Evolutionary conservation across 2,113 vertebrate genomes (phyloP).

Genomic region (Emydura subglobosa): DNA sequence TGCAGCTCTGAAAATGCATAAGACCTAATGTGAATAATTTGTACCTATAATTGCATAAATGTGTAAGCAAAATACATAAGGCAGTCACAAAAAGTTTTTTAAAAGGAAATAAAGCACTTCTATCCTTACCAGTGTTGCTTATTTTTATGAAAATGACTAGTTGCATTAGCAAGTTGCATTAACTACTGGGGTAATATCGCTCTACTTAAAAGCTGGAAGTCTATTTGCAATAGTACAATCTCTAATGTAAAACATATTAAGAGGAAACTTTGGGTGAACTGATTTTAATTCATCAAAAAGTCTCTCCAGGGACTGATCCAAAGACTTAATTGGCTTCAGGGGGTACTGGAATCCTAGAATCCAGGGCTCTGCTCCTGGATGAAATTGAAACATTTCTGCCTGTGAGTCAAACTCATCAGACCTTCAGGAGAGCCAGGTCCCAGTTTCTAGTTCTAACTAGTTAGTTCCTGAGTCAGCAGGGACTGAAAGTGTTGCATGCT

Average conservation of each 20-base stretch:
- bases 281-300: neutral
- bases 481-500: neutral
- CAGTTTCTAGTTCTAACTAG: neutral
- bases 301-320: neutral
- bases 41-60: slow-evolving; percentile 58
- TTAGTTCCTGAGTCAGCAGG: neutral
- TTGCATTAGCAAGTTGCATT: neutral
- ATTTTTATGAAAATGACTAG: neutral
- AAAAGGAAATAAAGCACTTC: slow-evolving; percentile 12
- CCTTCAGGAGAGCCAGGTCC: neutral
- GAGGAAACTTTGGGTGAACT: neutral
- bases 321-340: neutral
- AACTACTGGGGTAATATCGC: neutral
- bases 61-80: slow-evolving; percentile 40
- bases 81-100: neutral
- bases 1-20: slow-evolving; percentile 50
- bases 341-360: accelerated
- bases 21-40: slow-evolving; percentile 61
- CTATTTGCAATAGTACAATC: neutral
- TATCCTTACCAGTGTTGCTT: neutral
- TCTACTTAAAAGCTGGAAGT: slow-evolving; percentile 26
- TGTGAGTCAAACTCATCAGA: neutral
- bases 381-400: neutral
- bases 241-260: neutral
- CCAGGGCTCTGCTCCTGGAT: neutral